Evolutionary conservation across 2,113 vertebrate genomes (phyloP).

Genomic region (Hypomesus transpacificus): DNA sequence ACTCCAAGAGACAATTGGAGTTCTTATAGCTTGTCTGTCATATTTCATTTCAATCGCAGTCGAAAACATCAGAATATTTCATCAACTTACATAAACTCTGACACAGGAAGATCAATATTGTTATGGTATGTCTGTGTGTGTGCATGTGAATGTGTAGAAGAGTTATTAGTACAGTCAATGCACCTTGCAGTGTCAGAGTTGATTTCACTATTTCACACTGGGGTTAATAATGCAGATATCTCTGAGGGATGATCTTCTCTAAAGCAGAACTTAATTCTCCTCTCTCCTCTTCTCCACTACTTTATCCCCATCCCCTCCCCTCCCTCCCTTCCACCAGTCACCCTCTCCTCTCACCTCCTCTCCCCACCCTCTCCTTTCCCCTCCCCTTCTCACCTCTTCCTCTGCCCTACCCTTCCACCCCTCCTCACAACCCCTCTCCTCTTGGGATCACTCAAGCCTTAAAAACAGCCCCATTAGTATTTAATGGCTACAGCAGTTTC

Average conservation of each 20-base stretch:
- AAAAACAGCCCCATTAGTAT: conserved; percentile 26
- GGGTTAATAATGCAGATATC: neutral
- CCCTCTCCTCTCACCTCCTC: neutral
- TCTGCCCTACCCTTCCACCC: neutral
- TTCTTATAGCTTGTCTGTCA: no score
- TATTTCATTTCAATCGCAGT: no score
- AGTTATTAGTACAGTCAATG: no score
- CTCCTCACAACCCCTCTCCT: neutral
- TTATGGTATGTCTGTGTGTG: no score
- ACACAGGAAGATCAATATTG: no score
- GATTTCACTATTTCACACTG: neutral
- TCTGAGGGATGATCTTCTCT: neutral
- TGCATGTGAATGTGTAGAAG: no score
- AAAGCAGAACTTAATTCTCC: neutral
- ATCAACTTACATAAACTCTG: no score
- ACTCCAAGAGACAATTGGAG: no score
- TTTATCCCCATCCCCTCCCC: neutral
- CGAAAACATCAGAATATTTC: no score
- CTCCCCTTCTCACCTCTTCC: neutral
- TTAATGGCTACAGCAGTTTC: conserved; percentile 40
- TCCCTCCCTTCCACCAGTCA: neutral
- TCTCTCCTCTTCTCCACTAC: neutral
- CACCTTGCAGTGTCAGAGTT: neutral
- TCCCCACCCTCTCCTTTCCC: neutral
- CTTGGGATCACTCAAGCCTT: conserved; percentile 16